A percentile compares a stretch with the other conserved stretches of the same genome.
These are phyloP conservation scores for Lepisosteus osseus DNA, from an alignment of 2,113 vertebrate species.

Conservation along the genomic window DNA sequence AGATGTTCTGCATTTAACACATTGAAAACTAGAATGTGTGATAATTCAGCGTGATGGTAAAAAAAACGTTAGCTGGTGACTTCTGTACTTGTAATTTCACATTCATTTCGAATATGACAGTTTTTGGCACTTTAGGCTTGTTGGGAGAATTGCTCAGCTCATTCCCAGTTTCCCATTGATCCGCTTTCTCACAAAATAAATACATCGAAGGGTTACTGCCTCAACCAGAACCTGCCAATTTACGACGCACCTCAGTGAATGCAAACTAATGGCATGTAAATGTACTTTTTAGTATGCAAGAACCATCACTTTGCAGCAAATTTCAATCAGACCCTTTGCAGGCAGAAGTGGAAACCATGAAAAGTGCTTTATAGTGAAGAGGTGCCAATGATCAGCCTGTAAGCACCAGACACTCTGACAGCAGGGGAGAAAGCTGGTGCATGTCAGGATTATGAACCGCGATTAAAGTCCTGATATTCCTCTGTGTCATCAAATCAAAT, in stretches of 20 bases:
- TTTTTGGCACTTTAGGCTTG: background rate
- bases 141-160: no score
- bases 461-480: no score
- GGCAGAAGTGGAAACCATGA: slow-evolving; percentile 16
- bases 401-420: slow-evolving; percentile 16
- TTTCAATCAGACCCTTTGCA: slow-evolving; percentile 35
- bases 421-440: slow-evolving; percentile 12
- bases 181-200: slow-evolving; percentile 27
- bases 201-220: slow-evolving; percentile 21
- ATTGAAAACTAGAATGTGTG: background rate
- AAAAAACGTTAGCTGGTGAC: no score
- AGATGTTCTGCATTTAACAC: no score
- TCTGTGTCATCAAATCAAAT: no score
- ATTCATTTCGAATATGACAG: slow-evolving; percentile 30
- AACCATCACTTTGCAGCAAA: slow-evolving; percentile 36
- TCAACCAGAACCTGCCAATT: slow-evolving; percentile 24
- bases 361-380: slow-evolving; percentile 16
- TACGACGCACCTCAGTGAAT: slow-evolving; percentile 22
- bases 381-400: background rate
- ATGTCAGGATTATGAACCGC: no score
- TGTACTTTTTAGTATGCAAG: slow-evolving; percentile 36
- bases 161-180: slow-evolving; percentile 23
- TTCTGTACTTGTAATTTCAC: slow-evolving; percentile 9
- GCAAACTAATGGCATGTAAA: slow-evolving; percentile 35
- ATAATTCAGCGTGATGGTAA: background rate